Conservation (phyloP, 2,113 vertebrate genomes). For the Psittacula cyanocephala region DNA sequence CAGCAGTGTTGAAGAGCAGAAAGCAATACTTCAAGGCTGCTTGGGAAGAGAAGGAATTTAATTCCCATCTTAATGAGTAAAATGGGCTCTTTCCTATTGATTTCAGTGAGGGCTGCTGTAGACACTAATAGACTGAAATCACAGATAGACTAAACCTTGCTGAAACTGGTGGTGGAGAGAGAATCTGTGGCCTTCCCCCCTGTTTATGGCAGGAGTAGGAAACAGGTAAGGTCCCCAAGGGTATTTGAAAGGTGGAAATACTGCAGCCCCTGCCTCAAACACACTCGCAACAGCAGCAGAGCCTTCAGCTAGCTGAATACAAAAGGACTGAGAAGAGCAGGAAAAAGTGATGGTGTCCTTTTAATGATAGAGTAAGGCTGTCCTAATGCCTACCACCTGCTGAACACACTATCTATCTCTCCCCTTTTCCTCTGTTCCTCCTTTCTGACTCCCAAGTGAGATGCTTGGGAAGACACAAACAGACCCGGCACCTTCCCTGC, state of each 20-base stretch:
- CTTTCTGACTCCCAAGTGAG: neutral
- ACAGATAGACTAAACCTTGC: neutral
- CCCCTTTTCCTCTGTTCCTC: neutral
- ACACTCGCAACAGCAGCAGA: accelerated
- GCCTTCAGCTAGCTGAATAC: neutral
- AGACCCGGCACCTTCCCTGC: neutral
- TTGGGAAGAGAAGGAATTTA: neutral
- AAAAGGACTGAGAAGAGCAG: neutral
- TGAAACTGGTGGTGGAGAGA: neutral
- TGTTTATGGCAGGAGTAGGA: neutral
- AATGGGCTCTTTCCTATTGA: neutral
- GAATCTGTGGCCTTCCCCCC: neutral
- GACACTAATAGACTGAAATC: neutral
- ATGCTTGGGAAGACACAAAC: neutral
- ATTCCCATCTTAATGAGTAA: neutral
- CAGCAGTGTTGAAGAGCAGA: neutral
- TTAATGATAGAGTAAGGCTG: neutral
- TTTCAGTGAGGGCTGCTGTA: neutral
- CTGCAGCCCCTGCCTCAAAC: neutral
- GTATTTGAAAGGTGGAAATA: neutral
- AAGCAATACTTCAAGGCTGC: neutral
- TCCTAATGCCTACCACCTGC: neutral
- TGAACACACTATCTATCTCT: neutral
- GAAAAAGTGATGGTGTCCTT: neutral
- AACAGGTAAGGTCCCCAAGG: neutral